Evolutionary conservation across 2,888 invertebrate species (phyloP).

Genomic region (Euspilapteryx auroguttella): DNA sequence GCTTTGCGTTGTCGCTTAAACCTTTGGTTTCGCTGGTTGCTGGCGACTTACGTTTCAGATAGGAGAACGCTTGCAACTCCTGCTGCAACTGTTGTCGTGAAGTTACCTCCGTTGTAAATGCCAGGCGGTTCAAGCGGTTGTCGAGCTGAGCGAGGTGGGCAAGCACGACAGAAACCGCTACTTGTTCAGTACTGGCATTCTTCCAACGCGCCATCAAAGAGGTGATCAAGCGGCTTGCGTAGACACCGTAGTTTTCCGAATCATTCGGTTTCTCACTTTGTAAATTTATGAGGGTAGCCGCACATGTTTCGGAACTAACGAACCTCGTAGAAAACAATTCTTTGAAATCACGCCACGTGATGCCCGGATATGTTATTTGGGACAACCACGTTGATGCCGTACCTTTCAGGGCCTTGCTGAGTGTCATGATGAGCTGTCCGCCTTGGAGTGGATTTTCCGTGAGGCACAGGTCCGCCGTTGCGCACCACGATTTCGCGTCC

Average conservation of each 20-base stretch:
- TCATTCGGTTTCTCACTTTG: slow-evolving; percentile 3
- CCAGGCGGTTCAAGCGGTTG: neutral
- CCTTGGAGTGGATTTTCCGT: slow-evolving; percentile 5
- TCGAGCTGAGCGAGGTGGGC: slow-evolving; percentile 3
- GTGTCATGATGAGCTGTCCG: slow-evolving; percentile 5
- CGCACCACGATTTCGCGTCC: slow-evolving; percentile 7
- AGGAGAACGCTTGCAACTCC: neutral
- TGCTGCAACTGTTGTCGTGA: neutral
- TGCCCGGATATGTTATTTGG: slow-evolving; percentile 1
- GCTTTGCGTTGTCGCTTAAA: neutral
- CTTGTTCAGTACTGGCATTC: slow-evolving; percentile 3
- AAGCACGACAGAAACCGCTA: slow-evolving; percentile 2
- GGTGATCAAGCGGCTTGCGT: slow-evolving; percentile 2
- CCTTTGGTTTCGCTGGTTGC: no score
- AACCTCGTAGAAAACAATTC: slow-evolving; percentile 1
- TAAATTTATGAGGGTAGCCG: slow-evolving; percentile 3
- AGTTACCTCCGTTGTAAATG: neutral
- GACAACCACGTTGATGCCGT: slow-evolving; percentile 1
- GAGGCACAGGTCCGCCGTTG: slow-evolving; percentile 8
- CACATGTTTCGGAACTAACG: slow-evolving; percentile 1
- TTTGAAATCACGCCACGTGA: slow-evolving; percentile 3
- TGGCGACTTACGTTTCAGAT: slow-evolving; percentile 1
- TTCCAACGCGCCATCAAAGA: slow-evolving; percentile 3
- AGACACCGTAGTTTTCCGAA: slow-evolving; percentile 1
- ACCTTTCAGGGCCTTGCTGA: slow-evolving; percentile 4